Evolutionary conservation across 2,113 vertebrate species (phyloP).

Genomic region (Notarius lentiginosus): DNA sequence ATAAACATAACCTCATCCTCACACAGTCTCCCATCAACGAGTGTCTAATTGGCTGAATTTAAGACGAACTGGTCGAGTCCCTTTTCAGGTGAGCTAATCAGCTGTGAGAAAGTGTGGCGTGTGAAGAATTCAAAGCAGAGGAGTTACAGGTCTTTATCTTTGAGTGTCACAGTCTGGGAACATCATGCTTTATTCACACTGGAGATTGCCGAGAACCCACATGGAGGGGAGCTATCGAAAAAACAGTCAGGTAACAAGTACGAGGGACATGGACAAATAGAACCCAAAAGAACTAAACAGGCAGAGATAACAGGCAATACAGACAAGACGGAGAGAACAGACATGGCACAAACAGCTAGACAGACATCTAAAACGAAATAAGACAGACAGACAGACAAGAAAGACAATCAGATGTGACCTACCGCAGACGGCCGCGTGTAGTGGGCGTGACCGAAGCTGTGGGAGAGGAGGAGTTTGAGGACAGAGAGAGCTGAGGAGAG

Average conservation of each 20-base stretch:
- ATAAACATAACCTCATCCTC: not conserved
- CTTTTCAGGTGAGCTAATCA: not conserved
- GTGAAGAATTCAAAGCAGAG: not conserved
- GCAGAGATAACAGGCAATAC: not conserved
- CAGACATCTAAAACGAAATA: not conserved
- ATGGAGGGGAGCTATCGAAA: not conserved
- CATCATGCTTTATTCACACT: not conserved
- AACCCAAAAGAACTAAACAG: not conserved
- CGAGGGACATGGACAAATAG: not conserved
- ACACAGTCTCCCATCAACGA: not conserved
- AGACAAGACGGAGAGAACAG: not conserved
- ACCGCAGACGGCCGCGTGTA: constrained; percentile 81
- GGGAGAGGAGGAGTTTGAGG: constrained; percentile 72
- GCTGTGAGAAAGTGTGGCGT: not conserved
- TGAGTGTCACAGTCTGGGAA: not conserved
- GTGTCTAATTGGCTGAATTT: not conserved
- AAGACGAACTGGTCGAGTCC: not conserved
- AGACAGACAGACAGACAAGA: not conserved
- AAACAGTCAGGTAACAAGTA: not conserved
- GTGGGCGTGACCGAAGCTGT: constrained; percentile 82
- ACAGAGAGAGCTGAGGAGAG: constrained; percentile 78
- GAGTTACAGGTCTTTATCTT: not conserved
- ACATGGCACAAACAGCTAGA: not conserved
- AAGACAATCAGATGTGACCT: not conserved
- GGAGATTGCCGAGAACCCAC: not conserved